Conservation (phyloP, 2,888 invertebrate genomes). For the Junonia oenone region DNA sequence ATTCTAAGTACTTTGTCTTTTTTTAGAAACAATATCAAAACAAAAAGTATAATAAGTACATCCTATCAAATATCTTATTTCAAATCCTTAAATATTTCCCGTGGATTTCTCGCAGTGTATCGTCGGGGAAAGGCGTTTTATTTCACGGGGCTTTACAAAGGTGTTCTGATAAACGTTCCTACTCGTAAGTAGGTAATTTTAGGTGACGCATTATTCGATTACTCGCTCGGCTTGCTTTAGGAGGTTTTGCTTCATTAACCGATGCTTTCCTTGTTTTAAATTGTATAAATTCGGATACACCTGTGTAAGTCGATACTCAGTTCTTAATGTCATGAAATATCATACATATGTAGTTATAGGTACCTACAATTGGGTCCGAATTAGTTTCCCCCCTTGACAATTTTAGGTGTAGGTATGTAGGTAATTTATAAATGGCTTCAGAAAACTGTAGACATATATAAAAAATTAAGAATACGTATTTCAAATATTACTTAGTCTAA, state of each 20-base stretch:
- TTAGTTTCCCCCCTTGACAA: too few relatives aligned
- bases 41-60: neutral
- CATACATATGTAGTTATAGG: too few relatives aligned
- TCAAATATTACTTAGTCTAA: too few relatives aligned
- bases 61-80: neutral
- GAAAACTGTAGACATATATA: too few relatives aligned
- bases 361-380: too few relatives aligned
- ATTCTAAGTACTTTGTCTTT: neutral
- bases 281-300: neutral
- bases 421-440: too few relatives aligned
- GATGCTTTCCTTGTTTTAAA: constrained; percentile 3
- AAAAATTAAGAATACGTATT: too few relatives aligned
- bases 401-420: too few relatives aligned
- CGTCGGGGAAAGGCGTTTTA: constrained; percentile 9
- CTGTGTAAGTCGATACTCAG: too few relatives aligned
- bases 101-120: neutral
- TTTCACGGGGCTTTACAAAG: constrained; percentile 17
- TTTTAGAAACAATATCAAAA: too few relatives aligned
- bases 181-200: constrained; percentile 11
- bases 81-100: neutral
- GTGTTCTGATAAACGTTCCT: constrained; percentile 10
- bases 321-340: too few relatives aligned
- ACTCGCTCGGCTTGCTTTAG: constrained; percentile 12
- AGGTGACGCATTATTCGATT: constrained; percentile 20
- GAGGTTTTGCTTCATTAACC: constrained; percentile 16